phyloP scores from a whole-genome alignment of 2,113 vertebrate species.

The Pipra filicauda region DNA sequence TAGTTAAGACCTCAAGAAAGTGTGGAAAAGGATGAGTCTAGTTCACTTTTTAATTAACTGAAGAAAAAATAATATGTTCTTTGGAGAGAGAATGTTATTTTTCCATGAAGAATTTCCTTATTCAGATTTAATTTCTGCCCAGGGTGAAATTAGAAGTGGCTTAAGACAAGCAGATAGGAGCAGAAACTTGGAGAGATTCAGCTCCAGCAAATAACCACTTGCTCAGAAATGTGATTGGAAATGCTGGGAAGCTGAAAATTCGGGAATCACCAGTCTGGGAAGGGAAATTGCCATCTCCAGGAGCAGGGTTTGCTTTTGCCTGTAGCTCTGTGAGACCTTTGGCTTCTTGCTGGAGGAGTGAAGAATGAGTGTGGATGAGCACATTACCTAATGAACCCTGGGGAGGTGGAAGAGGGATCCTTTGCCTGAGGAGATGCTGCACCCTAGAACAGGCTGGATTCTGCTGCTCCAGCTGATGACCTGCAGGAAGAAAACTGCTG shows the following conservation, averaged over 20 bases:
- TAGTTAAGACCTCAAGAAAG: not conserved
- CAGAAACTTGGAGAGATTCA: not conserved
- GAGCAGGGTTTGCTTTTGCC: not conserved
- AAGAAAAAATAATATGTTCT: not conserved
- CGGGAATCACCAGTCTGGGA: not conserved
- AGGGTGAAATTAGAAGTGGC: not conserved
- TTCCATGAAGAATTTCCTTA: not conserved
- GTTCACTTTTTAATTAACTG: not conserved
- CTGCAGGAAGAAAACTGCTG: accelerated
- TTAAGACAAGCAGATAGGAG: not conserved
- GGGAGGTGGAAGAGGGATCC: not conserved
- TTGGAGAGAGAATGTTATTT: not conserved
- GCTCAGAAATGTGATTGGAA: not conserved
- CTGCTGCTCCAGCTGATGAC: not conserved
- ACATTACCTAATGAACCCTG: accelerated
- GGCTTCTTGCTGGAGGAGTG: accelerated
- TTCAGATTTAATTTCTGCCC: not conserved
- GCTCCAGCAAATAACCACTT: not conserved
- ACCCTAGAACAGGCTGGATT: not conserved
- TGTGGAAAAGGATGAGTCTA: not conserved
- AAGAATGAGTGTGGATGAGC: not conserved
- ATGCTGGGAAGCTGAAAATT: not conserved
- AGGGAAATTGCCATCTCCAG: not conserved
- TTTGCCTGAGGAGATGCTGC: not conserved
- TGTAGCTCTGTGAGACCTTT: not conserved